Evolutionary conservation across 2,113 vertebrate species (phyloP), one percentile per base, ranked within the genome.

Genomic region (Cisticola juncidis): DNA sequence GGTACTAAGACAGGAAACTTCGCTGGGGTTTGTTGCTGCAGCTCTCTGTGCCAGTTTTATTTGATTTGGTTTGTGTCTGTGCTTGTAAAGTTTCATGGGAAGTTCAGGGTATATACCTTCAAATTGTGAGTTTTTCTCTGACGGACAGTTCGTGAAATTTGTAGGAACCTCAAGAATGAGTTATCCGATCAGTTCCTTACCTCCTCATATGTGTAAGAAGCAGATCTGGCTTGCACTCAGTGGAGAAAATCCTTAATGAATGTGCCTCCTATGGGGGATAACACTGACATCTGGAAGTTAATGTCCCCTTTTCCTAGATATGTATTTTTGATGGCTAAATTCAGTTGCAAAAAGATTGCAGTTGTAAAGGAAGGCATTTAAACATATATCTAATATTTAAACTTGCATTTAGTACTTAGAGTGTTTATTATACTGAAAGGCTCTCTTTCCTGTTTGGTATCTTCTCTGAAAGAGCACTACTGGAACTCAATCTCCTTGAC

Each of bases 171-270:
- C 53, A 40, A 47, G 48, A 84, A 33, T 14, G 17, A 36, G 10
- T 66, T 78, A 26, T 6, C 15, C 5, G 0, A 31, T 71, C 33
- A 17, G 6, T 68, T 81, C 42, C 66, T 14, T 70, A 47, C 6
- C 0, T 0, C 44, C 47, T 87, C 17, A 3, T 64, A 7, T 17
- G 8, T 58, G 12, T 66, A 50, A 82, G 66, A 36, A 66, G 8
- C 14, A 68, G 23, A 29, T 35, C 16, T 68, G 36, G 14, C 44
- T 82, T 42, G 21, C 14, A 11, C 26, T 79, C 70, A 60, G 0
- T 22, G 24, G 19, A 56, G 40, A 72, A 90, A 72, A 83, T 56
- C 18, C 6, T 50, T 70, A 33, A 25, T 35, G 23, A 38, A 19
- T 11, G 14, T 74, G 19, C 2, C 29, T 78, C 36, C 53, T 54